Percentiles rank a stretch among this genome's conserved stretches.
Conservation (phyloP, 2,888 invertebrate genomes). For the Incurvaria masculella region DNA sequence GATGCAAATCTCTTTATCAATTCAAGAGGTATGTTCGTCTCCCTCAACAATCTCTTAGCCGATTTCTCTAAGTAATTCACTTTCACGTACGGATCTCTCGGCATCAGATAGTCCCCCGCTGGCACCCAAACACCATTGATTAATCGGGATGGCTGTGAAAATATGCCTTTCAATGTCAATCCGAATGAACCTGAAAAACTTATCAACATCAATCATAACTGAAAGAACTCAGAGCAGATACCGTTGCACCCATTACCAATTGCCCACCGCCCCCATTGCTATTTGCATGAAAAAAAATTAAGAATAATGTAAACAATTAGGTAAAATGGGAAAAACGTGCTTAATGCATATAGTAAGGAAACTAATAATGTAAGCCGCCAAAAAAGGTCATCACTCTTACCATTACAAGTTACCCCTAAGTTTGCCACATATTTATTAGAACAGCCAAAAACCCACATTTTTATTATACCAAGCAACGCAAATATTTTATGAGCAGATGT, state of each 20-base stretch:
- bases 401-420: conserved; percentile 54
- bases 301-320: too few relatives aligned
- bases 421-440: conserved; percentile 41
- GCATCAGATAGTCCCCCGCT: conserved; percentile 29
- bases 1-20: too few relatives aligned
- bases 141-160: conserved; percentile 56
- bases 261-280: too few relatives aligned
- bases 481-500: conserved; percentile 27
- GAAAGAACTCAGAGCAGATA: too few relatives aligned
- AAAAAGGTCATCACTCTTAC: too few relatives aligned
- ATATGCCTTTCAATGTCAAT: conserved; percentile 46
- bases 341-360: too few relatives aligned
- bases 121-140: conserved; percentile 44
- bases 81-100: conserved; percentile 35
- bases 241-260: too few relatives aligned
- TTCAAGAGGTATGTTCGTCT: too few relatives aligned
- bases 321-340: too few relatives aligned
- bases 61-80: conserved; percentile 34
- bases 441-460: conserved; percentile 45
- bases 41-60: conserved; percentile 27
- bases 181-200: conserved; percentile 47
- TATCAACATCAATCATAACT: conserved; percentile 2
- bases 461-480: conserved; percentile 44
- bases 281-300: too few relatives aligned
- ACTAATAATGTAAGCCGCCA: too few relatives aligned